Conservation (phyloP, 2,888 invertebrate genomes). For the Ernsta delagoae region DNA sequence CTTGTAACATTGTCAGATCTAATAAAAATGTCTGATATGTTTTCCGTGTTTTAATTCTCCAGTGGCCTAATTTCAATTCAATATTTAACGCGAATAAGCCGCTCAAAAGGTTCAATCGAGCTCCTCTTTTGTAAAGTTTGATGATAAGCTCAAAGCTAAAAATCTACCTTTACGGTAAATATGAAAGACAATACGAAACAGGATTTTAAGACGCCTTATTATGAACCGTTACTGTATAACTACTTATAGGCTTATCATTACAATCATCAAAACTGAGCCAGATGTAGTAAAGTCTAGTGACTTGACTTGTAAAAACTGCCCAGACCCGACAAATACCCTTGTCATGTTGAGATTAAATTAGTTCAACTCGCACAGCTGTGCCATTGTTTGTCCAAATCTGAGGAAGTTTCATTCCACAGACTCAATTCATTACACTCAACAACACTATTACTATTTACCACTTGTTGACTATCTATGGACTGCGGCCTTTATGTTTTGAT, state of each 20-base stretch:
- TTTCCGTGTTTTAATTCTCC: too few species aligned
- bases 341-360: conserved; percentile 11
- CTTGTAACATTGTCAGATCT: too few species aligned
- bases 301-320: conserved; percentile 1
- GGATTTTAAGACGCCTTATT: neutral
- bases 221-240: too few species aligned
- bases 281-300: neutral
- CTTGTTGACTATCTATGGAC: neutral
- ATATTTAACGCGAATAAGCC: neutral
- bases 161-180: neutral
- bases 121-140: neutral
- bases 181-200: neutral
- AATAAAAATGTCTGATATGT: too few species aligned
- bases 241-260: too few species aligned
- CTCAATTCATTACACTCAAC: conserved; percentile 1
- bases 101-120: neutral
- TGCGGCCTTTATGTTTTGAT: neutral
- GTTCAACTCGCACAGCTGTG: conserved; percentile 10
- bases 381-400: conserved; percentile 9
- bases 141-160: neutral
- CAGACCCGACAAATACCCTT: conserved; percentile 4
- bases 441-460: neutral
- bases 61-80: too few species aligned
- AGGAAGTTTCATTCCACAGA: neutral
- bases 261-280: neutral